Evolutionary conservation across 2,113 vertebrate genomes (phyloP).

Genomic region (Pseudois nayaur): DNA sequence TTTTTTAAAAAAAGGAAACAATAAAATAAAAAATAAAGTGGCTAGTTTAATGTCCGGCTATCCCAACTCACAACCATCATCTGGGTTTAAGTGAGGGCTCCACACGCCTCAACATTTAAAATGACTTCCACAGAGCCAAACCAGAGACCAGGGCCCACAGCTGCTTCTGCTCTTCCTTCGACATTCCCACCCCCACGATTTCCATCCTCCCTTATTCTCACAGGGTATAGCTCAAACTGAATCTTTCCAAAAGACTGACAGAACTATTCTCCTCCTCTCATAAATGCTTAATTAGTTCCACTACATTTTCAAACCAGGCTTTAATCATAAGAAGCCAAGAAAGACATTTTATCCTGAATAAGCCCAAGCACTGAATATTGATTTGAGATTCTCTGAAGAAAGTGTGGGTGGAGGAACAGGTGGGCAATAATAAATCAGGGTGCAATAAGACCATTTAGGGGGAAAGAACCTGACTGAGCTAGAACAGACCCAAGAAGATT

Average conservation of each 20-base stretch:
- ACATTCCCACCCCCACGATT: accelerated
- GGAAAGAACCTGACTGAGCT: too few species aligned
- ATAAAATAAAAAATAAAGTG: not conserved
- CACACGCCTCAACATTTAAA: accelerated
- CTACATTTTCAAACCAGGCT: not conserved
- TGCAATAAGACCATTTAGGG: too few species aligned
- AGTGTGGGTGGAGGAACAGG: accelerated
- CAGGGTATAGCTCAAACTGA: not conserved
- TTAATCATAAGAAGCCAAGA: constrained; percentile 12
- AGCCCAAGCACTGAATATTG: not conserved
- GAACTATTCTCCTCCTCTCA: not conserved
- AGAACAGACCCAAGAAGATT: not conserved
- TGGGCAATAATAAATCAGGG: not conserved
- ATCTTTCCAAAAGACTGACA: not conserved
- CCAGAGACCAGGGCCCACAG: not conserved
- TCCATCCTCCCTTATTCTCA: not conserved
- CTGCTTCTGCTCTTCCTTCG: not conserved
- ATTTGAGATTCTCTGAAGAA: not conserved
- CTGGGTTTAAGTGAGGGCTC: not conserved
- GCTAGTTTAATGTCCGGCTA: not conserved
- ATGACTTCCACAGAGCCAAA: not conserved
- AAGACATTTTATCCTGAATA: not conserved
- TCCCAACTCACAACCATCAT: too few species aligned
- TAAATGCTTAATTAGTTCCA: not conserved
- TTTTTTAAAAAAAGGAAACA: too few species aligned